Conservation (phyloP, 2,888 invertebrate species). For the Lithodes maja region DNA sequence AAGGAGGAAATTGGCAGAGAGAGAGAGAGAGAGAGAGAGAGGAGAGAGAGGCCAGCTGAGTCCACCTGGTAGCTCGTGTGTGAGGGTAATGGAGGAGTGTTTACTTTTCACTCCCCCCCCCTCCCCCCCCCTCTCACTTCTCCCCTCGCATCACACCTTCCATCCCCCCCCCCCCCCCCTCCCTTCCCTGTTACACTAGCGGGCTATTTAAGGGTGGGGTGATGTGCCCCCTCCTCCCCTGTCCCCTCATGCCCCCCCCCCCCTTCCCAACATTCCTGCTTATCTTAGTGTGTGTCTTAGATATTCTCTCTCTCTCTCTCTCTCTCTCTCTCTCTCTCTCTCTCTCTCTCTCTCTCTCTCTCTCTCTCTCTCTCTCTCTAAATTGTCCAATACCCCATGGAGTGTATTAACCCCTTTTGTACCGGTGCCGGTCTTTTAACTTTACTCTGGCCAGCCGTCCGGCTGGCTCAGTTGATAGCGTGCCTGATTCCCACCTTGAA, state of each 20-base stretch:
- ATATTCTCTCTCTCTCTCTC: background rate
- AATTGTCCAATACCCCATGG: no score
- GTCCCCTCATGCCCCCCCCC: background rate
- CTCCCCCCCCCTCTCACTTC: background rate
- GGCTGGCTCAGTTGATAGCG: no score
- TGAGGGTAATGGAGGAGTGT: background rate
- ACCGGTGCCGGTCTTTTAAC: no score
- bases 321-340: constrained; percentile 11
- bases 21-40: constrained; percentile 20
- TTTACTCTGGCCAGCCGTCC: background rate
- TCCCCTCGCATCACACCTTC: background rate
- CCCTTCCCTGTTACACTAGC: background rate
- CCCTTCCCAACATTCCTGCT: background rate
- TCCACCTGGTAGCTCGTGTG: background rate
- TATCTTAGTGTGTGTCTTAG: no score
- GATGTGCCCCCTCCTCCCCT: background rate
- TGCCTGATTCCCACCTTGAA: no score
- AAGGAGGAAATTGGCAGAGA: background rate
- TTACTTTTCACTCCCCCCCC: background rate
- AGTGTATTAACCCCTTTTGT: no score
- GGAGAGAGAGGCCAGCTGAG: constrained; percentile 7
- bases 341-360: background rate
- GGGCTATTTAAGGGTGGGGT: no score
- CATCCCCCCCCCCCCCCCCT: background rate
- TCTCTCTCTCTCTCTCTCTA: no score